Evolutionary conservation across 2,797 vertebrate genomes (phyloP).

Genomic region (Apodemus agrarius): DNA sequence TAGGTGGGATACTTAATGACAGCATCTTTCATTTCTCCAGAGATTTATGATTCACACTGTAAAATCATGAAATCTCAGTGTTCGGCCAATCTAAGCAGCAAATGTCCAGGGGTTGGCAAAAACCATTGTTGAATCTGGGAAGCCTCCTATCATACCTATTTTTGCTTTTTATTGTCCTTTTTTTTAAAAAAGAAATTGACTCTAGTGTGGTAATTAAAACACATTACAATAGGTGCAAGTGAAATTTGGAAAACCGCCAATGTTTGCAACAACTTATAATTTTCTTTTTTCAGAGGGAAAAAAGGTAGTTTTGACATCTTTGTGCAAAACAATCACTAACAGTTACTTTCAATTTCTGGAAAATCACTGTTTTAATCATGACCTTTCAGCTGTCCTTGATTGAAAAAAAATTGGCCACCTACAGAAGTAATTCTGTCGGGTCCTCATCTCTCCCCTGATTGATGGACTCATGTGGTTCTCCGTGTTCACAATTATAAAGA

Average conservation of each 20-base stretch:
- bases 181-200: slow-evolving; percentile 85
- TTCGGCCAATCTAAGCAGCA: slow-evolving; percentile 73
- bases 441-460: slow-evolving; percentile 84
- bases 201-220: slow-evolving; percentile 89
- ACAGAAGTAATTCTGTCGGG: slow-evolving; percentile 87
- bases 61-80: not conserved
- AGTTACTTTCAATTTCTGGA: slow-evolving; percentile 86
- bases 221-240: slow-evolving; percentile 86
- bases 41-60: slow-evolving; percentile 29
- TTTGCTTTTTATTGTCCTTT: slow-evolving; percentile 68
- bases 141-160: slow-evolving; percentile 83
- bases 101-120: slow-evolving; percentile 78
- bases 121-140: slow-evolving; percentile 84
- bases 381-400: slow-evolving; percentile 90
- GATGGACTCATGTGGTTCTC: slow-evolving; percentile 87
- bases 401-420: slow-evolving; percentile 89
- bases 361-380: slow-evolving; percentile 90
- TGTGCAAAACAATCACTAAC: slow-evolving; percentile 88
- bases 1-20: not conserved
- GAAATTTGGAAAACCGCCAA: slow-evolving; percentile 86
- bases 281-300: slow-evolving; percentile 85
- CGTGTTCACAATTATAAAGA: slow-evolving; percentile 87
- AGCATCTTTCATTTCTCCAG: not conserved
- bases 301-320: slow-evolving; percentile 89
- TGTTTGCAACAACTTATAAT: slow-evolving; percentile 88